These are phyloP conservation scores for Saccopteryx bilineata DNA, from an alignment of 2,113 vertebrate species.

Conservation along the genomic window DNA sequence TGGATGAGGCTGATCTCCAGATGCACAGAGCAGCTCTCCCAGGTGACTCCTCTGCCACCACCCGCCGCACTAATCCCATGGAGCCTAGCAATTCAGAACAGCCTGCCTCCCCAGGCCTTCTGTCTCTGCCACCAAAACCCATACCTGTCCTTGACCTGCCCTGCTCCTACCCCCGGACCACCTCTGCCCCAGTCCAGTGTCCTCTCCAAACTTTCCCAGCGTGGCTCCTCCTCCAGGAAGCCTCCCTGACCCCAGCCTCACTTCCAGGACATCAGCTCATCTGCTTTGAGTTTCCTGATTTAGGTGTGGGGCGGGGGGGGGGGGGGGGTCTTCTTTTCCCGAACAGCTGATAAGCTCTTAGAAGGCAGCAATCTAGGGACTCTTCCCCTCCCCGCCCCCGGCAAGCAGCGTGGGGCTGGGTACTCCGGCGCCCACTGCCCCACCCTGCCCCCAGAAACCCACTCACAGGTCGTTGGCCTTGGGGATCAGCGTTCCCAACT, in stretches of 20 bases:
- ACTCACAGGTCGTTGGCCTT: constrained; percentile 98
- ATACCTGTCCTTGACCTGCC: not conserved
- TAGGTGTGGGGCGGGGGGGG: not conserved
- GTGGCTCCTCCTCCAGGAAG: constrained; percentile 1
- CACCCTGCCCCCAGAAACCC: not conserved
- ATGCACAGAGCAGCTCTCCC: not conserved
- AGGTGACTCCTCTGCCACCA: not conserved
- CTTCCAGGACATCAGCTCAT: constrained; percentile 91
- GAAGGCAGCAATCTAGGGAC: not conserved
- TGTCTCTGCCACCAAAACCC: not conserved
- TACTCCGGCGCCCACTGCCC: not conserved
- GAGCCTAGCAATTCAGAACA: not conserved
- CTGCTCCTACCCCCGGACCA: not conserved
- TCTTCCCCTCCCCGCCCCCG: not conserved
- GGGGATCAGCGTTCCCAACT: constrained; percentile 97
- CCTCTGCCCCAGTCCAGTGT: not conserved
- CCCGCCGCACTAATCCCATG: not conserved
- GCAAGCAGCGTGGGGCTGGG: not conserved
- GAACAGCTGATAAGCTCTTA: not conserved
- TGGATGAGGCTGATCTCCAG: not conserved
- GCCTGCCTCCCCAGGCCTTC: not conserved
- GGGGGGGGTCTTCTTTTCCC: not conserved
- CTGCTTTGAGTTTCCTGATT: not conserved
- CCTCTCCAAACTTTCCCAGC: not conserved
- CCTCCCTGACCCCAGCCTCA: constrained; percentile 31